Base-by-base conservation (phyloP, 2,888 invertebrate species). In the Polyommatus icarus region DNA sequence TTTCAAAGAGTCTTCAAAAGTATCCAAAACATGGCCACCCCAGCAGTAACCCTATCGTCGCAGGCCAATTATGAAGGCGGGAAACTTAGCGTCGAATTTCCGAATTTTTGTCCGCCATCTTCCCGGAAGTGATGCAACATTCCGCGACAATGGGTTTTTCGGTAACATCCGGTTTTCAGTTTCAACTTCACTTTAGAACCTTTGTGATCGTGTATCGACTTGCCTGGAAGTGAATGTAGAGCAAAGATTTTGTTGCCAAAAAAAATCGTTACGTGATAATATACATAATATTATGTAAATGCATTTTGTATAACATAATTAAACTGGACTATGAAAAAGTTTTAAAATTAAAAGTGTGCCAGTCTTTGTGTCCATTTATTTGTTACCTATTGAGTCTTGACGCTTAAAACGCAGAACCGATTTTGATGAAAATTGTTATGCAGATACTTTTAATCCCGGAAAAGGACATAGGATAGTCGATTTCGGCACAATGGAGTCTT, bases 41-140 rank as follows among this genome's bases (percentile, higher is more conserved):
- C 83, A 78, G 10, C 76, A 57, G 90, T 88, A 92, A 92, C 90
- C 86, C 85, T 87, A 90, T 83, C 87, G 86, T 81, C 85, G 86
- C 86, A 84, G 86, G 85, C 84, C 90, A 92, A 93, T 92, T 92
- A 92, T 87, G 85, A 82, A 80, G 85, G 84, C 87, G 88, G 90
- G 89, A 89, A 91, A 87, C 85, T 85, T 83, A 80, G 86, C 86
- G 85, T 91, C 86, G 84, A 84, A 85, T 92, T 90, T 88, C 91
- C 67, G 83, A 85, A 86, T 46, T 89, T 87, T 88, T 89, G 87
- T 89, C 78, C 80, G 78, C 77, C 79, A 80, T 78, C 76, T 79
- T 80, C 80, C 79, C 80, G 80, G 79, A 54, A 75, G 78, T 78
- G 78, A 80, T 79, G 79, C 78, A 82, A 80, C 78, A 76, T 79